Evolutionary conservation across 2,113 vertebrate species (phyloP).

Genomic region (Melanerpes formicivorus): DNA sequence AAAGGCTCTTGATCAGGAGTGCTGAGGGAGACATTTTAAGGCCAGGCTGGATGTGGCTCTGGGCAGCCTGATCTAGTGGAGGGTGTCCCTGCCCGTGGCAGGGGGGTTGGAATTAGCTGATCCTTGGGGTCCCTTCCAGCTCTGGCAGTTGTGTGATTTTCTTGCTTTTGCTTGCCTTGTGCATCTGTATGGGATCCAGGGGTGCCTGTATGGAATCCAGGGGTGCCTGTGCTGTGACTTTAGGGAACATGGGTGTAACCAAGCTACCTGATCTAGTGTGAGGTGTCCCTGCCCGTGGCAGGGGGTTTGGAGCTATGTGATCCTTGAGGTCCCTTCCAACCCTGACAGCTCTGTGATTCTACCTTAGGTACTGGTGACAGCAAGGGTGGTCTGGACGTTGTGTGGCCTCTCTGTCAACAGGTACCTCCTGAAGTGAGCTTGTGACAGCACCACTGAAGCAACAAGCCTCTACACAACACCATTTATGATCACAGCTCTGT

Average conservation of each 20-base stretch:
- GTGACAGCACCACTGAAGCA: not conserved
- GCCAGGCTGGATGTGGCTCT: too few species aligned
- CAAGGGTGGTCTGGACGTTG: not conserved
- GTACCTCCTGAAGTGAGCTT: not conserved
- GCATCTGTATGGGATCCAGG: not conserved
- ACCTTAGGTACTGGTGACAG: not conserved
- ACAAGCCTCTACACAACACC: fast-evolving
- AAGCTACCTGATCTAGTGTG: not conserved
- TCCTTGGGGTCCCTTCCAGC: too few species aligned
- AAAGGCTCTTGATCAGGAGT: not conserved
- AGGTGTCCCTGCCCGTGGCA: too few species aligned
- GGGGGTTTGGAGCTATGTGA: too few species aligned
- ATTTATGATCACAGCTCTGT: not conserved
- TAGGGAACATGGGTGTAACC: fast-evolving
- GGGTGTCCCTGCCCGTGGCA: too few species aligned
- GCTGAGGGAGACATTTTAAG: not conserved
- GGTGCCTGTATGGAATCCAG: not conserved
- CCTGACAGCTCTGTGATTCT: too few species aligned
- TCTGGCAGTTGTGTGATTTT: too few species aligned
- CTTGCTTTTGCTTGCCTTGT: not conserved
- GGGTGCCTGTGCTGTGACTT: not conserved
- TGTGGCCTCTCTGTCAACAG: not conserved
- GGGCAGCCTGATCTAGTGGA: too few species aligned
- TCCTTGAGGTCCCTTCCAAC: too few species aligned
- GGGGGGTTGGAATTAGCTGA: too few species aligned